A percentile compares a stretch with the other conserved stretches of the same genome.
Conservation (phyloP, 35 echinoderm and acorn worm species). For the Lytechinus pictus region DNA sequence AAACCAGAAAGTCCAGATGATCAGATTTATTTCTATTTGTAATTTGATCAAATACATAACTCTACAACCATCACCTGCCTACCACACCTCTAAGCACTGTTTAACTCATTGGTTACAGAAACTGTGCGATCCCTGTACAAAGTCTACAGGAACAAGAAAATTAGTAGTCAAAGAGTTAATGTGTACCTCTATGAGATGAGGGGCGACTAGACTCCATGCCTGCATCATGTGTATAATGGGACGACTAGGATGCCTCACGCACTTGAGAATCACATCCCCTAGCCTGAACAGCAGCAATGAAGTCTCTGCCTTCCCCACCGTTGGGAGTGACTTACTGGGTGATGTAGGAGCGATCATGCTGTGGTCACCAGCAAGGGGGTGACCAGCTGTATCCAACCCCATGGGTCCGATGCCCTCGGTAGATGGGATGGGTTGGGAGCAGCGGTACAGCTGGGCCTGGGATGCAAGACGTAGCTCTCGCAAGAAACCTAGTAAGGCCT, state of each 20-base stretch:
- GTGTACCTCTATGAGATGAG: slow-evolving; percentile 91
- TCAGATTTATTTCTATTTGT: too few species aligned
- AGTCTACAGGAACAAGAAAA: too few species aligned
- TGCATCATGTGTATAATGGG: slow-evolving; percentile 95
- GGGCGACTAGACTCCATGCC: slow-evolving; percentile 89
- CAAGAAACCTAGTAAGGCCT: slow-evolving; percentile 87
- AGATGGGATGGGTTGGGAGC: slow-evolving; percentile 23
- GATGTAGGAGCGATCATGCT: slow-evolving; percentile 86
- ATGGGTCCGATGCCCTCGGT: background rate
- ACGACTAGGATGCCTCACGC: slow-evolving; percentile 76
- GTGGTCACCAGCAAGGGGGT: slow-evolving; percentile 34
- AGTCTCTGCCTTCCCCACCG: slow-evolving; percentile 75
- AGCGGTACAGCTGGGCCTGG: slow-evolving; percentile 81
- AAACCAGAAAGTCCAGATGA: too few species aligned
- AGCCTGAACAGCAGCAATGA: slow-evolving; percentile 92
- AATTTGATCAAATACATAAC: too few species aligned
- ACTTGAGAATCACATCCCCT: slow-evolving; percentile 94
- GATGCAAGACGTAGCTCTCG: slow-evolving; percentile 82
- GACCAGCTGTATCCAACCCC: background rate
- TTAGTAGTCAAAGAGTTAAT: background rate
- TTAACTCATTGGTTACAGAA: too few species aligned
- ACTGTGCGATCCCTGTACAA: too few species aligned
- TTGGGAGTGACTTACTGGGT: slow-evolving; percentile 95
- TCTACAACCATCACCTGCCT: too few species aligned
- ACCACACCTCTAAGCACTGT: too few species aligned